Conservation (phyloP, 2,797 vertebrate genomes). For the Crenichthys baileyi region DNA sequence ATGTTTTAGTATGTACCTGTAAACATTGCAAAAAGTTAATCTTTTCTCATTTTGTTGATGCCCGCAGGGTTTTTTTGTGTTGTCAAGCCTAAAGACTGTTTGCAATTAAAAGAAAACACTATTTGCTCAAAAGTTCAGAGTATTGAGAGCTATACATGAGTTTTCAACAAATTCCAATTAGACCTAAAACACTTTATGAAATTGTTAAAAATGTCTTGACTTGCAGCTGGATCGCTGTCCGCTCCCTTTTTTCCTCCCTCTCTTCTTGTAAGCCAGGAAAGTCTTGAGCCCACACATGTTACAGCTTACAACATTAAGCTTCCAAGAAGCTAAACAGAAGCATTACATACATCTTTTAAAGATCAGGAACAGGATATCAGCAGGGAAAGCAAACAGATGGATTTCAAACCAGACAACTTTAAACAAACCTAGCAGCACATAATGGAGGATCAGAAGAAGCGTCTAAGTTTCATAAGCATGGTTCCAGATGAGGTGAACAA, state of each 20-base stretch:
- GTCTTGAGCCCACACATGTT: not conserved
- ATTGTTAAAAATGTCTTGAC: not conserved
- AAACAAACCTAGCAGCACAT: not conserved
- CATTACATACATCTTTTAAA: not conserved
- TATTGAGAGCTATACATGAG: slow-evolving; percentile 7
- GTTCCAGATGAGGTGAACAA: no score
- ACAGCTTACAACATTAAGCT: slow-evolving; percentile 14
- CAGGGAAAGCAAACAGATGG: not conserved
- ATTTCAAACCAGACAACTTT: not conserved
- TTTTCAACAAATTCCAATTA: not conserved
- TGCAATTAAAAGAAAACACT: no score
- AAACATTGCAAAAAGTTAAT: not conserved
- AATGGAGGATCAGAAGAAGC: not conserved
- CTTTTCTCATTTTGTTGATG: not conserved
- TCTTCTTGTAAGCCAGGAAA: slow-evolving; percentile 14
- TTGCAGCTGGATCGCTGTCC: not conserved
- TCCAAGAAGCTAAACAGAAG: slow-evolving; percentile 5
- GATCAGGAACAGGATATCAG: not conserved
- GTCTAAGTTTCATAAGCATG: not conserved
- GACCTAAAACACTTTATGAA: not conserved
- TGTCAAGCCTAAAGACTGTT: not conserved
- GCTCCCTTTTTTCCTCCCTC: not conserved
- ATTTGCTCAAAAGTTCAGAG: no score
- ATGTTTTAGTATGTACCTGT: not conserved
- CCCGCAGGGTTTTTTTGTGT: not conserved